Conservation (phyloP, 2,113 vertebrate species). For the Alligator sinensis region DNA sequence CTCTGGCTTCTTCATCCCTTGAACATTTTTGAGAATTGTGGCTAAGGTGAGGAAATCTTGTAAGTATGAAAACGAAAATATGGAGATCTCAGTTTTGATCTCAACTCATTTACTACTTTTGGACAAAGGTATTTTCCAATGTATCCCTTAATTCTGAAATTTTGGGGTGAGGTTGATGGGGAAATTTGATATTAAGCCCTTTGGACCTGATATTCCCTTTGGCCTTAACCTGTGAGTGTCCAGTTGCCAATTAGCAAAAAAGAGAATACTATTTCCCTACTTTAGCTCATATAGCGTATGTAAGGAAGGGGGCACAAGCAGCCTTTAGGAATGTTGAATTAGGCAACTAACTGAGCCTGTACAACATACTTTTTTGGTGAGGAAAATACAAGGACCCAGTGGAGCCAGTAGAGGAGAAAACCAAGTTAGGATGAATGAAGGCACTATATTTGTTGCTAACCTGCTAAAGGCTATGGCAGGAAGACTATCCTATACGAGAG, state of each 20-base stretch:
- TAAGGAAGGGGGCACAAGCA: too few species aligned
- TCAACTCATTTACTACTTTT: not conserved
- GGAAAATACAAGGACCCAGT: not conserved
- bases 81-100: too few species aligned
- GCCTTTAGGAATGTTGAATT: too few species aligned
- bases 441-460: not conserved
- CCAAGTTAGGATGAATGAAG: not conserved
- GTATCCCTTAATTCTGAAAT: too few species aligned
- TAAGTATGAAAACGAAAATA: too few species aligned
- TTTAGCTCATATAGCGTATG: too few species aligned
- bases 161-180: not conserved
- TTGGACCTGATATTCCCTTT: too few species aligned
- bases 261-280: too few species aligned
- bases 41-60: not conserved
- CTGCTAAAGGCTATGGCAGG: not conserved
- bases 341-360: too few species aligned
- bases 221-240: too few species aligned
- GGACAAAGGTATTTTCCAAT: not conserved
- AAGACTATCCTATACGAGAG: not conserved
- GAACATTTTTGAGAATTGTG: not conserved
- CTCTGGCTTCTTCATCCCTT: not conserved
- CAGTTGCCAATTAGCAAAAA: too few species aligned
- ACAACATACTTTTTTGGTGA: not conserved
- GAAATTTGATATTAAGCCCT: too few species aligned
- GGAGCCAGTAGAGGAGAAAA: not conserved